Conservation (phyloP, 1,140 invertebrate genomes). For the Polypedilum vanderplanki region DNA sequence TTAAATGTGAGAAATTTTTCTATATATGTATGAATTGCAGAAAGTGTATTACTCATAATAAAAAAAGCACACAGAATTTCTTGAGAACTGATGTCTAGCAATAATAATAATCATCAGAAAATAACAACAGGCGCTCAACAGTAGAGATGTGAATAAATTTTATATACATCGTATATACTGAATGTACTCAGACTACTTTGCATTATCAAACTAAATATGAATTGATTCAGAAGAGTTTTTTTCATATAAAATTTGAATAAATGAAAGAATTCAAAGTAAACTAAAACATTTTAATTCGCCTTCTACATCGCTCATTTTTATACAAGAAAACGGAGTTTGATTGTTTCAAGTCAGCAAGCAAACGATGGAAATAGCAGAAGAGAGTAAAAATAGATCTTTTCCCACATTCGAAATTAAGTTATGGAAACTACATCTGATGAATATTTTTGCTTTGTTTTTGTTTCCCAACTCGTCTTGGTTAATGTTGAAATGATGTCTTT, state of each 20-base stretch:
- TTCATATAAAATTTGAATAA: no score
- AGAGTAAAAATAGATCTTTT: constrained; percentile 26
- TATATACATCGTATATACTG: not conserved
- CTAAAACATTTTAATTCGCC: no score
- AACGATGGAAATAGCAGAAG: not conserved
- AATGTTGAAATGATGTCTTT: not conserved
- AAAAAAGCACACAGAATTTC: not conserved
- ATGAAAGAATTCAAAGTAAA: no score
- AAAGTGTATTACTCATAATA: not conserved
- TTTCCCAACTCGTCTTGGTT: not conserved
- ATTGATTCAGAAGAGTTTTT: no score
- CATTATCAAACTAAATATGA: no score
- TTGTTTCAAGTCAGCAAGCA: constrained; percentile 1
- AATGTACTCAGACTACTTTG: no score
- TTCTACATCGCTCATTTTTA: no score
- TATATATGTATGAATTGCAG: not conserved
- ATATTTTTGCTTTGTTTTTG: not conserved
- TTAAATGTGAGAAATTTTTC: not conserved
- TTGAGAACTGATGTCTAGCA: constrained; percentile 4
- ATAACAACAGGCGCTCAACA: not conserved
- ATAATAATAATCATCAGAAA: constrained; percentile 13
- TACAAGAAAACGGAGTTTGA: constrained; percentile 1
- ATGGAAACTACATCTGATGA: constrained; percentile 1
- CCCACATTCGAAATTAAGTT: constrained; percentile 27
- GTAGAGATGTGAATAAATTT: not conserved